A percentile compares a stretch with the other conserved stretches of the same genome.
Evolutionary conservation across 92 coral and sea anemone genomes (phyloP).

Genomic region (Diadumene lineata): DNA sequence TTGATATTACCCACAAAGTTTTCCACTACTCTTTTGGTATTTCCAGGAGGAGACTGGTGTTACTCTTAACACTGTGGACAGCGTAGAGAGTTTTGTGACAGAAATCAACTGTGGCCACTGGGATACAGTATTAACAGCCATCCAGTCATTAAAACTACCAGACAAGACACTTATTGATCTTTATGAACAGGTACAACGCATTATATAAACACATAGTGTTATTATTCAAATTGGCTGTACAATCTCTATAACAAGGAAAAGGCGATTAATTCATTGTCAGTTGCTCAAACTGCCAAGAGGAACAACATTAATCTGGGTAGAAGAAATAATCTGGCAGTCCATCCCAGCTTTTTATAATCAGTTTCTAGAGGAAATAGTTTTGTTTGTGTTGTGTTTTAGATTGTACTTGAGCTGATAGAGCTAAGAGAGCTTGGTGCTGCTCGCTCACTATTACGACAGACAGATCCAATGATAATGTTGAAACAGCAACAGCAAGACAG

Average conservation of each 20-base stretch:
- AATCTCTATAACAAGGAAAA: too few species aligned
- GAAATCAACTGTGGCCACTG: conserved; percentile 99
- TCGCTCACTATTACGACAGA: conserved; percentile 90
- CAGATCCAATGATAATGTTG: conserved; percentile 99
- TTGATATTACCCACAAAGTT: too few species aligned
- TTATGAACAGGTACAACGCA: conserved; percentile 84
- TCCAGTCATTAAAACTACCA: conserved; percentile 92
- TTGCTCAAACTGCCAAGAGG: too few species aligned
- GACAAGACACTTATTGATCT: conserved; percentile 96
- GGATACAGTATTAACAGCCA: conserved; percentile 97
- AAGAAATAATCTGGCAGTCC: too few species aligned
- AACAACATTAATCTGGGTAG: too few species aligned
- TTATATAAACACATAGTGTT: not conserved
- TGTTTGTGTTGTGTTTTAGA: too few species aligned
- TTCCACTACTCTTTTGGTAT: not conserved
- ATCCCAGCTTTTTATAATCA: too few species aligned
- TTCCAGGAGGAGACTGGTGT: conserved; percentile 93
- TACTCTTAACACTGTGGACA: conserved; percentile 94
- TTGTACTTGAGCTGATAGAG: conserved; percentile 93
- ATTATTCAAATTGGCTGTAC: too few species aligned
- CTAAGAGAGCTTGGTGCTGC: conserved; percentile 99
- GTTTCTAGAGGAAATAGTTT: too few species aligned
- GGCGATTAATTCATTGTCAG: too few species aligned
- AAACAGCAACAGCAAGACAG: conserved; percentile 92
- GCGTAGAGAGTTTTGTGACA: conserved; percentile 95